Evolutionary conservation across 2,797 vertebrate genomes (phyloP).

Genomic region (Sphenopsis melanotis): DNA sequence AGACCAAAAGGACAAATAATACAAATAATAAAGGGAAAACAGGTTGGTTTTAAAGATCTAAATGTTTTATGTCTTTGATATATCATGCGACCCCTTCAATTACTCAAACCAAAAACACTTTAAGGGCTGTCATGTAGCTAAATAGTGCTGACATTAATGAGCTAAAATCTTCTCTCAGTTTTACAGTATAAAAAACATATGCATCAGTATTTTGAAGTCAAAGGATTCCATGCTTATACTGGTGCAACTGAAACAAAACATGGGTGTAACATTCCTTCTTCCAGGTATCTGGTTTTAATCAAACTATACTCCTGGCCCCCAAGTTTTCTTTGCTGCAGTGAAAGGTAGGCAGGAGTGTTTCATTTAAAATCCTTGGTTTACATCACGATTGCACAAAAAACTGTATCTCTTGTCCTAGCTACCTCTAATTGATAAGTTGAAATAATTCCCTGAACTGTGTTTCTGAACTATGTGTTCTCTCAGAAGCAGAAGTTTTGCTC

Average conservation of each 20-base stretch:
- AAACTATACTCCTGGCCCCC: neutral
- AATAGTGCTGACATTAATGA: constrained; percentile 29
- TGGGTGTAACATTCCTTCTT: constrained; percentile 41
- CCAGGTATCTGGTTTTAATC: constrained; percentile 63
- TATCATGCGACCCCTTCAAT: neutral
- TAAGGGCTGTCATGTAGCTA: constrained; percentile 2
- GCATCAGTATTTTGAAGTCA: constrained; percentile 51
- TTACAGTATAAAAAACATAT: constrained; percentile 64
- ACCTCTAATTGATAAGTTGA: neutral
- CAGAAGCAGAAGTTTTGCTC: neutral
- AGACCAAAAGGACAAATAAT: constrained; percentile 13
- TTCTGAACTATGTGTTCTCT: neutral
- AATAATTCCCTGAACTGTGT: neutral
- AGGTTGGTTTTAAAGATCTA: constrained; percentile 15
- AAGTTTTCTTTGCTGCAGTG: constrained; percentile 14
- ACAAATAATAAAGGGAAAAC: constrained; percentile 9
- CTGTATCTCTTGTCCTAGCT: constrained; percentile 26
- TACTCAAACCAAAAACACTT: constrained; percentile 19
- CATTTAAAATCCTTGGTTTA: constrained; percentile 43
- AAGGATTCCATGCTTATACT: constrained; percentile 4
- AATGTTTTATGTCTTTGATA: constrained; percentile 28
- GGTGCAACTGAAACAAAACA: constrained; percentile 65
- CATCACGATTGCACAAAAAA: neutral
- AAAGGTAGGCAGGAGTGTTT: constrained; percentile 49
- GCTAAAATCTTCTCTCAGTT: constrained; percentile 18